Percentiles rank a stretch among this genome's conserved stretches.
phyloP scores from a whole-genome alignment of 2,113 vertebrate species.

The Oreotrochilus melanogaster region DNA sequence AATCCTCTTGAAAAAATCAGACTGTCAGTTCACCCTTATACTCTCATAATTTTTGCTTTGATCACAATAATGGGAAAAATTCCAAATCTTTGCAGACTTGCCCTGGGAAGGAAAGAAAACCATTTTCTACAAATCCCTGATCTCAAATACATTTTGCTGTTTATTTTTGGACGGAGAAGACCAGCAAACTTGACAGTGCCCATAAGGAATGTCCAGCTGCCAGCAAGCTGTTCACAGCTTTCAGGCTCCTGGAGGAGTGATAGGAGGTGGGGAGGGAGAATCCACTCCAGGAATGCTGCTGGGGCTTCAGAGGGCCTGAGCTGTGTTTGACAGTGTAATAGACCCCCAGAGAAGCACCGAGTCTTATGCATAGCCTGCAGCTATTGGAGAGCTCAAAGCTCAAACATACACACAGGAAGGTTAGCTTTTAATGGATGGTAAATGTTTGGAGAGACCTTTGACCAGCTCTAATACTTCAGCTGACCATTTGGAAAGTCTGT shows the following conservation, averaged over 20 bases:
- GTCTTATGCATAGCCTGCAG: slow-evolving; percentile 34
- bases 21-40: background rate
- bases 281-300: slow-evolving; percentile 20
- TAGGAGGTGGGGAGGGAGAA: background rate
- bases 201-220: slow-evolving; percentile 66
- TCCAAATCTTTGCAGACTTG: background rate
- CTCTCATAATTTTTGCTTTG: background rate
- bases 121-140: background rate
- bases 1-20: background rate
- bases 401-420: slow-evolving; percentile 34
- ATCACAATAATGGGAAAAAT: background rate
- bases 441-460: slow-evolving; percentile 76
- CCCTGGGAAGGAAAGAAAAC: background rate
- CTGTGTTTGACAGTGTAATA: background rate
- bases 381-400: slow-evolving; percentile 29
- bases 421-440: slow-evolving; percentile 73
- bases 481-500: slow-evolving; percentile 35
- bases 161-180: slow-evolving; percentile 32
- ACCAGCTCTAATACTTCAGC: slow-evolving; percentile 63
- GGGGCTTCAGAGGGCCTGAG: background rate
- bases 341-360: slow-evolving; percentile 20
- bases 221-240: background rate
- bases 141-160: background rate
- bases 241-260: background rate
- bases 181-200: slow-evolving; percentile 68